These are phyloP conservation scores for Drosophila guanche DNA, from an alignment of 1,140 invertebrate species.

Conservation along the genomic window DNA sequence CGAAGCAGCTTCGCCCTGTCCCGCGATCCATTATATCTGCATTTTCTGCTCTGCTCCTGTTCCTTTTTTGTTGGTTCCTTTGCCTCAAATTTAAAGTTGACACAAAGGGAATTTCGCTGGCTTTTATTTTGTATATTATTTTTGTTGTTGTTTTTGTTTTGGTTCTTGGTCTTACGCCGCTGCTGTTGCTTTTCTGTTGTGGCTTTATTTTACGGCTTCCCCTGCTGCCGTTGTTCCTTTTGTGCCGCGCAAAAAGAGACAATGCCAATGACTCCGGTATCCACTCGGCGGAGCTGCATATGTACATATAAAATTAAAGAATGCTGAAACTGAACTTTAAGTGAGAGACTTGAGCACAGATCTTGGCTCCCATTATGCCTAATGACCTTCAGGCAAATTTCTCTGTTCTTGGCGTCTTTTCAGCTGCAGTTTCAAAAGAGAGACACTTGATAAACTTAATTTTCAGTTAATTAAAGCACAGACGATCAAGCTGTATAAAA, in stretches of 20 bases:
- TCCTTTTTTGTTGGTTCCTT: slow-evolving; percentile 4
- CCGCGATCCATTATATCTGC: too few relatives aligned
- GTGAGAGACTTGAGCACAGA: slow-evolving; percentile 11
- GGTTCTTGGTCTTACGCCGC: neutral
- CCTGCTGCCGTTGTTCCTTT: slow-evolving; percentile 10
- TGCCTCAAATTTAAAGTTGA: slow-evolving; percentile 25
- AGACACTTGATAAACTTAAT: too few relatives aligned
- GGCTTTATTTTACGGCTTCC: neutral
- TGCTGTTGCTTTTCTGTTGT: too few relatives aligned
- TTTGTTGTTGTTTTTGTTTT: neutral
- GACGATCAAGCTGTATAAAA: too few relatives aligned
- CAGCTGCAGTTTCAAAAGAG: too few relatives aligned
- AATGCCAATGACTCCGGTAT: slow-evolving; percentile 37
- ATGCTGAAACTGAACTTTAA: slow-evolving; percentile 21
- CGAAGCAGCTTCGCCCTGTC: too few relatives aligned
- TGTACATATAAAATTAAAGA: too few relatives aligned
- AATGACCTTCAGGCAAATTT: slow-evolving; percentile 24
- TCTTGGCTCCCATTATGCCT: slow-evolving; percentile 23
- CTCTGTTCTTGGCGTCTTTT: too few relatives aligned
- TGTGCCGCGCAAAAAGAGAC: slow-evolving; percentile 30
- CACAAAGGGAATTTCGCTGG: slow-evolving; percentile 44
- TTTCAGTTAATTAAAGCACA: too few relatives aligned
- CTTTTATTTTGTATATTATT: slow-evolving; percentile 9
- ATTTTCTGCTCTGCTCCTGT: neutral
- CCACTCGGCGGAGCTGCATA: slow-evolving; percentile 8